Conservation (phyloP, 2,797 vertebrate genomes). For the Pagetopsis macropterus region DNA sequence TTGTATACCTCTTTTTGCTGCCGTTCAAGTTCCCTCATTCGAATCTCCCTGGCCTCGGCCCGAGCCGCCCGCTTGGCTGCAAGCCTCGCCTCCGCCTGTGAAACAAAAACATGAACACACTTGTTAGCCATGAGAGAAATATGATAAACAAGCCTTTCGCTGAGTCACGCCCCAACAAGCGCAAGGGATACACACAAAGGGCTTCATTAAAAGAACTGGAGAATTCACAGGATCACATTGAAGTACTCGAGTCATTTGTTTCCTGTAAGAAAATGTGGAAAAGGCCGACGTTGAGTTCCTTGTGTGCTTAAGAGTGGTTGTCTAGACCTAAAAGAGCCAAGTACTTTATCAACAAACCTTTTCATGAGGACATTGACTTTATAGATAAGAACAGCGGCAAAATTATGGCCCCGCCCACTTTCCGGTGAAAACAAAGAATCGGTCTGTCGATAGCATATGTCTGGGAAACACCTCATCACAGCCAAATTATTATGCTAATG, state of each 20-base stretch:
- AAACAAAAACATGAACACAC: conserved; percentile 60
- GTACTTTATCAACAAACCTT: background rate
- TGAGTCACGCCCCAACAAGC: conserved; percentile 25
- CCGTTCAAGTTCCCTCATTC: conserved; percentile 96
- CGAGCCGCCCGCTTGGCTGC: conserved; percentile 96
- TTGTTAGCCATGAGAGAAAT: conserved; percentile 55
- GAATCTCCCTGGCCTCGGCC: conserved; percentile 97
- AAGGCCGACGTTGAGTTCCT: conserved; percentile 1
- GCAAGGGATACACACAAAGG: conserved; percentile 12
- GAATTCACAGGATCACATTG: background rate
- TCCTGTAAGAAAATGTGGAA: conserved; percentile 25
- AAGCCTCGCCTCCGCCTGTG: conserved; percentile 95
- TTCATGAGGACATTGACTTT: background rate
- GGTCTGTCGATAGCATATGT: too few species aligned
- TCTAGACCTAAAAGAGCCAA: background rate
- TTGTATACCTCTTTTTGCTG: conserved; percentile 95
- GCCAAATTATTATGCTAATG: too few species aligned
- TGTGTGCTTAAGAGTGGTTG: background rate
- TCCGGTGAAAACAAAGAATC: too few species aligned
- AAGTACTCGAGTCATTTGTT: background rate
- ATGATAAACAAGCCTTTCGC: conserved; percentile 2
- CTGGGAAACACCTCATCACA: too few species aligned
- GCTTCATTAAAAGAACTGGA: background rate
- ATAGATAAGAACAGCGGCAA: too few species aligned
- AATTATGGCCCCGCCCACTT: too few species aligned